Percentiles rank a stretch among this genome's conserved stretches.
phyloP scores from a whole-genome alignment of 2,113 vertebrate genomes.

The Oreochromis aureus region DNA sequence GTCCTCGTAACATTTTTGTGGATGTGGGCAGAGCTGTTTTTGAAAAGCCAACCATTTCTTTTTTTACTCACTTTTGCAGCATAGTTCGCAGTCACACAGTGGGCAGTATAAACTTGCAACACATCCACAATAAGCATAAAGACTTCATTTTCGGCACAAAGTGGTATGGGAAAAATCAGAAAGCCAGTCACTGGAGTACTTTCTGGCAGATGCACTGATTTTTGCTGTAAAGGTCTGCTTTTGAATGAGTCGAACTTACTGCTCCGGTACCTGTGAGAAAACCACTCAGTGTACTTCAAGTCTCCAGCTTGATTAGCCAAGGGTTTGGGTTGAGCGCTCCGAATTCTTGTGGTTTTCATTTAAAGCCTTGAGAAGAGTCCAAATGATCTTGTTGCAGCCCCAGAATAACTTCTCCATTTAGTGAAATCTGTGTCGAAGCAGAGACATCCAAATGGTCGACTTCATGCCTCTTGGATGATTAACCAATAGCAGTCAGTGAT shows the following conservation, averaged over 20 bases:
- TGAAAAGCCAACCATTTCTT: conserved; percentile 30
- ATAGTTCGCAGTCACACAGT: conserved; percentile 30
- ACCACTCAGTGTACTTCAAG: conserved; percentile 1
- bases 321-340: conserved; percentile 25
- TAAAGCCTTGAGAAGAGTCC: conserved; percentile 53
- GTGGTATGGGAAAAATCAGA: conserved; percentile 1
- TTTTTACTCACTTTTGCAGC: conserved; percentile 21
- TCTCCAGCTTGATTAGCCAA: conserved; percentile 56
- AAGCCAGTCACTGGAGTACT: conserved; percentile 18
- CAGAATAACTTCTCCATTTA: conserved; percentile 39
- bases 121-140: conserved; percentile 14
- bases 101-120: conserved; percentile 19
- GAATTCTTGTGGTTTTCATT: conserved; percentile 62
- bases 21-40: conserved; percentile 14
- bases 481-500: conserved; percentile 48
- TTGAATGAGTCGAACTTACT: conserved; percentile 9
- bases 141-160: conserved; percentile 7
- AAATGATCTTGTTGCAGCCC: conserved; percentile 52
- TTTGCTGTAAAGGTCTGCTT: conserved; percentile 4
- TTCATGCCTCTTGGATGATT: conserved; percentile 38
- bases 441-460: conserved; percentile 19
- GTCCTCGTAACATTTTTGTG: conserved; percentile 42
- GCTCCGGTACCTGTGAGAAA: conserved; percentile 53
- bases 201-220: conserved; percentile 47
- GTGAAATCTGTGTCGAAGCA: conserved; percentile 29